Conservation (phyloP, 53 echinoderm and acorn worm genomes). For the Mesocentrotus franciscanus region DNA sequence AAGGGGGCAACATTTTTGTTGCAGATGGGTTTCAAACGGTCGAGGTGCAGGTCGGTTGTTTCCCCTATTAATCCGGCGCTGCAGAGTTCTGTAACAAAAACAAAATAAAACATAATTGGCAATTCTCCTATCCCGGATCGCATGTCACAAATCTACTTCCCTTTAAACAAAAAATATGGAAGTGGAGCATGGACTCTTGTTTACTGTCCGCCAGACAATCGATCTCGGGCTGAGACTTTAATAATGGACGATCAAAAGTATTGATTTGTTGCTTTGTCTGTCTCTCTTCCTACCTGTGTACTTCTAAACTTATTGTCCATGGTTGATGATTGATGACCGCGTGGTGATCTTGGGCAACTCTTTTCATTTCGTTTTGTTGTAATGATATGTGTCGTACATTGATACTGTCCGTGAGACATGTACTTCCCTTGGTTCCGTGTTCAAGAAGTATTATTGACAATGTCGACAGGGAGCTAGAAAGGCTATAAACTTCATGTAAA, state of each 20-base stretch:
- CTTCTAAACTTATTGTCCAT: background rate
- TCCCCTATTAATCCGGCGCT: no score
- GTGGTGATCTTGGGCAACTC: background rate
- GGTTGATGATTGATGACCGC: background rate
- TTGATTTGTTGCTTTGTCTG: background rate
- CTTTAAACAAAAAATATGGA: no score
- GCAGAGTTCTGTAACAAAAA: no score
- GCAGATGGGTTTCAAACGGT: no score
- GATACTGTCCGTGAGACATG: background rate
- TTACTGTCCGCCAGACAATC: constrained; percentile 1
- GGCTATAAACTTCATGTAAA: no score
- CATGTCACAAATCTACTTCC: no score
- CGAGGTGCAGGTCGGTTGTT: no score
- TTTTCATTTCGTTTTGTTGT: background rate
- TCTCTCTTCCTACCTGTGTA: background rate
- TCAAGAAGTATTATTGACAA: background rate
- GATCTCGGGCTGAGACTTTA: background rate
- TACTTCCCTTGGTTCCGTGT: background rate
- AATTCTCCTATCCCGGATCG: no score
- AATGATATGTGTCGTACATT: background rate
- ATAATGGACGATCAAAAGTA: background rate
- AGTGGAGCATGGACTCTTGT: background rate
- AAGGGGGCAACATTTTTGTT: no score
- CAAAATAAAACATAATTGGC: no score
- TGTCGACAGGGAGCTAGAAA: background rate